These are phyloP conservation scores for Acanthosepion lycidas DNA, from an alignment of 2,888 invertebrate species.

Conservation along the genomic window DNA sequence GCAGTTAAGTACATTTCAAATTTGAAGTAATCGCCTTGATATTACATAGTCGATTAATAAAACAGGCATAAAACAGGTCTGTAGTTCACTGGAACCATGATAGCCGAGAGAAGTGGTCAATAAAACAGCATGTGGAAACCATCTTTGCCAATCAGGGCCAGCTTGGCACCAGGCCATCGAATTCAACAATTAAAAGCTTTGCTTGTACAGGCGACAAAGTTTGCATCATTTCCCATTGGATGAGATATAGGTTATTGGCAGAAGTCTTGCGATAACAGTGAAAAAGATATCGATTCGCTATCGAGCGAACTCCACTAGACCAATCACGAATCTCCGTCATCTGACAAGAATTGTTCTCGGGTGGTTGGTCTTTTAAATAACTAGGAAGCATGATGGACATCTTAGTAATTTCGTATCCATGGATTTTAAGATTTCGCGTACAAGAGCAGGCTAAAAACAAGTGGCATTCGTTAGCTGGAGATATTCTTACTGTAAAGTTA, in stretches of 20 bases:
- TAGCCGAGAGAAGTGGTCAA: not conserved
- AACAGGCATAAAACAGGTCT: too few species aligned
- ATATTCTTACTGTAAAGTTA: too few species aligned
- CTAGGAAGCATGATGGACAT: not conserved
- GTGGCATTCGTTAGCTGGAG: too few species aligned
- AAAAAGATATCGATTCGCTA: not conserved
- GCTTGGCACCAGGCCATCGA: not conserved
- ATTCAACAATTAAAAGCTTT: conserved; percentile 22
- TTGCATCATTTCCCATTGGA: conserved; percentile 6
- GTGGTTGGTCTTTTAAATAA: not conserved
- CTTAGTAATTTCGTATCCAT: not conserved
- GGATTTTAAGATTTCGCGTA: too few species aligned
- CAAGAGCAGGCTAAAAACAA: too few species aligned
- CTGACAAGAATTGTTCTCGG: not conserved
- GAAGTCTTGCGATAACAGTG: not conserved
- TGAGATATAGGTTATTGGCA: conserved; percentile 14
- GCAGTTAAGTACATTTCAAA: too few species aligned
- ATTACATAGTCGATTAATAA: too few species aligned
- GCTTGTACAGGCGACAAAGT: not conserved
- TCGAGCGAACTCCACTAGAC: not conserved
- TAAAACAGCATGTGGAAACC: not conserved
- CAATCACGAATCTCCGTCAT: not conserved
- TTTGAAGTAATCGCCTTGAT: too few species aligned
- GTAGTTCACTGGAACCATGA: not conserved
- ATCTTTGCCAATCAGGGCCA: not conserved